These are phyloP conservation scores for Leptatherina wallacei DNA, from an alignment of 2,797 vertebrate genomes.

Conservation along the genomic window DNA sequence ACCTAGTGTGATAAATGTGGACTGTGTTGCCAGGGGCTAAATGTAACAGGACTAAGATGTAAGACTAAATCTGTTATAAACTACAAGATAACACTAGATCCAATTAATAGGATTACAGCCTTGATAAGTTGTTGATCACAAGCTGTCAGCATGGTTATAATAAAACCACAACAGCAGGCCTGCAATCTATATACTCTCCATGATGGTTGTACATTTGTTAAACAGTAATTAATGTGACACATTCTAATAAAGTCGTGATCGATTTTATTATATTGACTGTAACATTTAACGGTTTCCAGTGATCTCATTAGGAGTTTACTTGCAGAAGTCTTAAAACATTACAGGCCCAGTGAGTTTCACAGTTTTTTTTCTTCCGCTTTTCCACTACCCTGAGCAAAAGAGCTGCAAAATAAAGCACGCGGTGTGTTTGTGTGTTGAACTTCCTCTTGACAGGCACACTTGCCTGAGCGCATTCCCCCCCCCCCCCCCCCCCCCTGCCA, in stretches of 20 bases:
- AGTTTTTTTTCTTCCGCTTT: not conserved
- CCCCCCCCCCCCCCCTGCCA: not conserved
- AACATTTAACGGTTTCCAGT: not conserved
- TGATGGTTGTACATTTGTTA: not conserved
- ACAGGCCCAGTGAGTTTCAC: not conserved
- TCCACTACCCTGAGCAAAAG: constrained; percentile 26
- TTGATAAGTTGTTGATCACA: constrained; percentile 3
- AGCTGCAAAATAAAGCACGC: not conserved
- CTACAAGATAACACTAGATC: constrained; percentile 12
- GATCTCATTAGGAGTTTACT: not conserved
- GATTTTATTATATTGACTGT: not conserved
- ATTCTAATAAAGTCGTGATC: not conserved
- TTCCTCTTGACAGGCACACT: constrained; percentile 54
- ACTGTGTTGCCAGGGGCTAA: not conserved
- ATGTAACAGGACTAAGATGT: constrained; percentile 1
- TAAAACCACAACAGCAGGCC: not conserved
- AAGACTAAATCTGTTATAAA: constrained; percentile 12
- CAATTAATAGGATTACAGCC: constrained; percentile 29
- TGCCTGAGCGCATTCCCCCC: constrained; percentile 53
- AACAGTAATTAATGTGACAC: not conserved
- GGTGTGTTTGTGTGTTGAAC: constrained; percentile 30
- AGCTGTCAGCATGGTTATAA: not conserved
- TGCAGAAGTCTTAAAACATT: not conserved
- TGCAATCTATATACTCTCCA: not conserved
- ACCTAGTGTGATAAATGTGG: not conserved